These are phyloP conservation scores for Triops cancriformis DNA, from an alignment of 1,140 invertebrate species.

Conservation along the genomic window DNA sequence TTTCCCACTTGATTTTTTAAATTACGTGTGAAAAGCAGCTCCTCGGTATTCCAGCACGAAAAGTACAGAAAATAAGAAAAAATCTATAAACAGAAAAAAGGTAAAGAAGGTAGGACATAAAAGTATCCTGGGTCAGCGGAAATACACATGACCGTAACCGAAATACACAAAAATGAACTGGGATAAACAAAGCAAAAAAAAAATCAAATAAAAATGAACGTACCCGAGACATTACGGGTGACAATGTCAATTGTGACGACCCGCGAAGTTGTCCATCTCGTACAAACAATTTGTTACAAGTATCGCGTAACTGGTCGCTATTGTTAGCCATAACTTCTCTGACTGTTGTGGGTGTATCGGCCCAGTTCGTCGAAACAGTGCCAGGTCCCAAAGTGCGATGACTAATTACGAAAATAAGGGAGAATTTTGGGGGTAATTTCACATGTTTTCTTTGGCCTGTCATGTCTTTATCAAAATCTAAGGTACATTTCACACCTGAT, in stretches of 20 bases:
- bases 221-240: conserved; percentile 21
- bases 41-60: too few relatives aligned
- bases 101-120: too few relatives aligned
- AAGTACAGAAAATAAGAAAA: neutral
- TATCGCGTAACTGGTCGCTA: conserved; percentile 23
- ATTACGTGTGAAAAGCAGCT: too few relatives aligned
- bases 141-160: too few relatives aligned
- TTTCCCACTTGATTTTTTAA: too few relatives aligned
- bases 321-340: conserved; percentile 15
- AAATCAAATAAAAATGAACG: neutral
- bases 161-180: too few relatives aligned
- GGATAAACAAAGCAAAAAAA: conserved; percentile 14
- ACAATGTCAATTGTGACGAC: conserved; percentile 25
- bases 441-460: neutral
- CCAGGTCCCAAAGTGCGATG: neutral
- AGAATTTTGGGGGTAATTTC: neutral
- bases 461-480: neutral
- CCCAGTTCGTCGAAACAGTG: neutral
- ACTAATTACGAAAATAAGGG: neutral
- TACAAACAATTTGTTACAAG: conserved; percentile 27
- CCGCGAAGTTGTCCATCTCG: conserved; percentile 21
- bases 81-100: too few relatives aligned
- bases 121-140: too few relatives aligned
- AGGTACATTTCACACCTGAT: conserved; percentile 5
- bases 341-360: neutral